Conservation (phyloP, 2,113 vertebrate genomes). For the Phyllostomus discolor region DNA sequence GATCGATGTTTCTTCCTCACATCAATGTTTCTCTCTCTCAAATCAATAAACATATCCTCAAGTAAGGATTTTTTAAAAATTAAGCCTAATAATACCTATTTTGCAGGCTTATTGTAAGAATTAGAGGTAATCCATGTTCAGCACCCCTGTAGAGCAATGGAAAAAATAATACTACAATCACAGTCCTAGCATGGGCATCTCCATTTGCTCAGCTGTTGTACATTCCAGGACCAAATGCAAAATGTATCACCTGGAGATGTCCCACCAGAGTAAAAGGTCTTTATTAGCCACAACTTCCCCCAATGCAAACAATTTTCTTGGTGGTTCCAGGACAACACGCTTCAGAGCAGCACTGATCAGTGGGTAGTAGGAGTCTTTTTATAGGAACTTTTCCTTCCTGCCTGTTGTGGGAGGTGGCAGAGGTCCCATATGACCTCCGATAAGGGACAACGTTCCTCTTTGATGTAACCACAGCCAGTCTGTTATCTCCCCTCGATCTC, state of each 20-base stretch:
- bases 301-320: background rate
- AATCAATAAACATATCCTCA: too few relatives aligned
- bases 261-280: background rate
- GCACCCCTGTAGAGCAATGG: background rate
- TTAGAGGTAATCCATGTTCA: background rate
- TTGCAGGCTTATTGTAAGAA: background rate
- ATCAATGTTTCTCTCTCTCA: too few relatives aligned
- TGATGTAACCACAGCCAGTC: conserved; percentile 72
- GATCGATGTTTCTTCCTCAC: too few relatives aligned
- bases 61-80: background rate
- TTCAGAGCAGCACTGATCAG: background rate
- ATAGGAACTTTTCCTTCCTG: background rate
- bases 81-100: background rate
- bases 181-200: background rate
- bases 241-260: background rate
- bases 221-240: background rate
- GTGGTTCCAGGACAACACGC: background rate
- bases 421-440: background rate
- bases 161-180: background rate
- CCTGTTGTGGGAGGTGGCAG: background rate
- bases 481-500: conserved; percentile 71
- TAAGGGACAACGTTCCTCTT: conserved; percentile 73
- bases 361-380: background rate
- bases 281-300: background rate
- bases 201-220: background rate